These are phyloP conservation scores for Enteromius unitaeniatus DNA, from an alignment of 2,797 vertebrate genomes.

Conservation along the genomic window DNA sequence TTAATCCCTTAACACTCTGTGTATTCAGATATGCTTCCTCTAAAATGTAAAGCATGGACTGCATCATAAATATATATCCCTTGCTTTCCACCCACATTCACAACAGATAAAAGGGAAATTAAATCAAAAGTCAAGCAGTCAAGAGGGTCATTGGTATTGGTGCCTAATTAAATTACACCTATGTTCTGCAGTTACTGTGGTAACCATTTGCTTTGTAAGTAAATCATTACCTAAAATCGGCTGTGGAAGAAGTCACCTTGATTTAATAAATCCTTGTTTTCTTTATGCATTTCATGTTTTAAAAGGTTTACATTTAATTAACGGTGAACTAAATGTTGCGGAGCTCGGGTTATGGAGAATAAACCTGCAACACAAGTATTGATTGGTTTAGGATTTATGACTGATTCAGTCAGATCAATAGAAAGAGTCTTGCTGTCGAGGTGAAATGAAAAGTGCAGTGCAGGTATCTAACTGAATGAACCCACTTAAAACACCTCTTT, in stretches of 20 bases:
- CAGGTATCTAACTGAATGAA: constrained; percentile 22
- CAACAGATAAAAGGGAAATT: neutral
- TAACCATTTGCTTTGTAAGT: neutral
- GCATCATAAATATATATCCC: constrained; percentile 2
- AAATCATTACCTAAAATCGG: neutral
- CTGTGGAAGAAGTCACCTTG: constrained; percentile 8
- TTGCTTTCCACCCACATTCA: neutral
- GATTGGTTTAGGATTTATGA: constrained; percentile 34
- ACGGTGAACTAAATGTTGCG: constrained; percentile 4
- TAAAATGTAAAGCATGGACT: neutral
- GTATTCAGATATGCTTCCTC: neutral
- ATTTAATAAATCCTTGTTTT: neutral
- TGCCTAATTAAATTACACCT: neutral
- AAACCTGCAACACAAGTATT: constrained; percentile 32
- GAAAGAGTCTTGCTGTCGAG: constrained; percentile 12
- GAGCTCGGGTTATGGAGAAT: neutral
- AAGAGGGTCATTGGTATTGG: constrained; percentile 4
- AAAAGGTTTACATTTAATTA: constrained; percentile 33
- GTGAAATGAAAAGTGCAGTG: constrained; percentile 40
- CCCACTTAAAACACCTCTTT: constrained; percentile 15
- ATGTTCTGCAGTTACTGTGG: neutral
- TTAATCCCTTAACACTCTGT: neutral
- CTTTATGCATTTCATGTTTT: neutral
- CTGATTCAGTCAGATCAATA: constrained; percentile 36
- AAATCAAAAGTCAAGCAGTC: neutral